phyloP scores from a whole-genome alignment of 2,113 vertebrate genomes.

The Felis catus region F.catus_Fca126_mat1.0 CM031418.1:62763501-62764000 shows the following conservation, averaged over 20 bases:
- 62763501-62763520: not conserved
- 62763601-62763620: not conserved
- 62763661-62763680: not conserved
- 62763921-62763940: not conserved
- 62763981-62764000: not conserved
- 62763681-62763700: not conserved
- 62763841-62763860: slow-evolving; percentile 6
- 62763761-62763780: not conserved
- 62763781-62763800: not conserved
- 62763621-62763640: not conserved
- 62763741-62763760: not conserved
- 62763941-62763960: not conserved
- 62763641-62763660: not conserved
- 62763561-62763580: not conserved
- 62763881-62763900: not conserved
- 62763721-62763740: not conserved
- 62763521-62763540: not conserved
- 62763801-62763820: not conserved
- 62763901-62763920: not conserved
- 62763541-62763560: not conserved
- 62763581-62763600: not conserved
- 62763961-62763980: not conserved
- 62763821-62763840: slow-evolving; percentile 29
- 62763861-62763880: not conserved
- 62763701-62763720: not conserved